Percentiles rank a stretch among this genome's conserved stretches.
These are phyloP conservation scores for Heliocidaris tuberculata DNA, from an alignment of 35 echinoderm and acorn worm species.

Conservation along the genomic window DNA sequence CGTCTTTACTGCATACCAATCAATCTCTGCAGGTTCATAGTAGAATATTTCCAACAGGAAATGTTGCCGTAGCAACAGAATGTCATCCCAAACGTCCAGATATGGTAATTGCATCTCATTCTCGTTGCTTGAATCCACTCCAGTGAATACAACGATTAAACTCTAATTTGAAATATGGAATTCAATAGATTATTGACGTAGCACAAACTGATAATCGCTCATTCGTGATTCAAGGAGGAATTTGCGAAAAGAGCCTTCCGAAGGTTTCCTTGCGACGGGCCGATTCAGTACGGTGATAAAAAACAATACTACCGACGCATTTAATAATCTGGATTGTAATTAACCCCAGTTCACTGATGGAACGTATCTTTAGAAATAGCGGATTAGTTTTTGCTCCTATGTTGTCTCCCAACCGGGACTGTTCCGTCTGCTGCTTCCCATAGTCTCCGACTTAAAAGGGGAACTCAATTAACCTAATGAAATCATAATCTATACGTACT, in stretches of 20 bases:
- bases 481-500: not conserved
- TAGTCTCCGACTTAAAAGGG: not conserved
- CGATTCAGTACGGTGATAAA: not conserved
- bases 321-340: not conserved
- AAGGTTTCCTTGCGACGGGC: not conserved
- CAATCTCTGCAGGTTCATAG: not conserved
- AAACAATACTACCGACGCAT: not conserved
- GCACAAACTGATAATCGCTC: not conserved
- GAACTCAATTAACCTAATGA: not conserved
- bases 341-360: not conserved
- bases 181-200: not conserved
- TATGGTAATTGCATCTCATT: not conserved
- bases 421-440: too few relatives aligned
- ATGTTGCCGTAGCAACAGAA: not conserved
- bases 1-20: too few relatives aligned
- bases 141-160: not conserved
- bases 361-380: not conserved
- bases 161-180: not conserved
- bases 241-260: not conserved
- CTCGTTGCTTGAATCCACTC: not conserved
- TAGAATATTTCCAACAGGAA: not conserved
- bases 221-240: not conserved
- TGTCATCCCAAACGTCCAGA: not conserved
- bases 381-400: too few relatives aligned
- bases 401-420: too few relatives aligned